These are phyloP conservation scores for Lasioglossum baleicum DNA, from an alignment of 1,140 invertebrate genomes.

Conservation along the genomic window DNA sequence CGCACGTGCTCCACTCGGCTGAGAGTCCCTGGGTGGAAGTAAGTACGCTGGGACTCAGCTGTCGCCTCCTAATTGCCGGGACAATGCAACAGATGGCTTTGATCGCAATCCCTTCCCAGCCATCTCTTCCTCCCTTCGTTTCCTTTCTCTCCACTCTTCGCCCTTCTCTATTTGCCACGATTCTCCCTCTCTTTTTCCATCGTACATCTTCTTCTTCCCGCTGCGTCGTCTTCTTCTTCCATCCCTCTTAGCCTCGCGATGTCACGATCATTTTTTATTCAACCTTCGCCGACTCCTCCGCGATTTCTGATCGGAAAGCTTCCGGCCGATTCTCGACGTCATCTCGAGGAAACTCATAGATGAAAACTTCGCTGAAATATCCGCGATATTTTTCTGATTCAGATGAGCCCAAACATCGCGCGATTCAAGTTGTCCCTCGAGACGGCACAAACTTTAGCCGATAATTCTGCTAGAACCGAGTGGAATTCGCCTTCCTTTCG, in stretches of 20 bases:
- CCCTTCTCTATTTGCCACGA: constrained; percentile 6
- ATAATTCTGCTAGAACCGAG: too few species aligned
- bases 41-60: constrained; percentile 79
- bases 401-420: too few species aligned
- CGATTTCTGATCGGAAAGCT: background rate
- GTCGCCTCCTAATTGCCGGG: constrained; percentile 80
- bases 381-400: too few species aligned
- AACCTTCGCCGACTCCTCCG: too few species aligned
- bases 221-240: too few species aligned
- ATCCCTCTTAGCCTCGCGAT: too few species aligned
- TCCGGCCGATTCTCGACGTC: background rate
- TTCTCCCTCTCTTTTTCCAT: background rate
- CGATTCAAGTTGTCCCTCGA: too few species aligned
- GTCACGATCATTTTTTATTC: too few species aligned
- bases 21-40: constrained; percentile 77
- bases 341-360: too few species aligned
- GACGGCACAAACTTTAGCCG: too few species aligned
- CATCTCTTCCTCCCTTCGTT: constrained; percentile 58
- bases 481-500: too few species aligned
- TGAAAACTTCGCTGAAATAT: too few species aligned
- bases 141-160: constrained; percentile 17
- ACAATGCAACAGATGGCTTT: constrained; percentile 81
- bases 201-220: background rate
- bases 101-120: constrained; percentile 76
- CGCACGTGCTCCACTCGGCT: constrained; percentile 72